Evolutionary conservation across 2,888 invertebrate species (phyloP).

Genomic region (Troilus luridus): DNA sequence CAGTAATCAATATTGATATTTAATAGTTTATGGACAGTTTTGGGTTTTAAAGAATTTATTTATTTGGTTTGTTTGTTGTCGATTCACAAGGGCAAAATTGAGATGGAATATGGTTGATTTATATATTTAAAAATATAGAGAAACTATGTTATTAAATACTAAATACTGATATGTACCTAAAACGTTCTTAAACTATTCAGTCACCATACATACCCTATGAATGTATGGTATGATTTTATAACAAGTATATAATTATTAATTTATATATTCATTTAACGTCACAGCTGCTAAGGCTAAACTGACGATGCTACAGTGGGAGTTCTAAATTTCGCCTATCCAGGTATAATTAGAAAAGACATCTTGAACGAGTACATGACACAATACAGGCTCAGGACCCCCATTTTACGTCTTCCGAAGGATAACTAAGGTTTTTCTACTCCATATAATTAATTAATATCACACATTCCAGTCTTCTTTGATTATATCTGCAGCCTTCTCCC

Average conservation of each 20-base stretch:
- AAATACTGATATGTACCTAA: background rate
- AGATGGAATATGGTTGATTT: background rate
- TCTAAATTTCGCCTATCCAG: too few relatives aligned
- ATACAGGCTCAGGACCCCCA: too few relatives aligned
- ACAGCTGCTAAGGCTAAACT: too few relatives aligned
- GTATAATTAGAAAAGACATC: too few relatives aligned
- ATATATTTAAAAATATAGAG: too few relatives aligned
- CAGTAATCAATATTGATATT: background rate
- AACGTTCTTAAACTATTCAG: background rate
- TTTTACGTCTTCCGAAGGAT: too few relatives aligned
- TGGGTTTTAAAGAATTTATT: background rate
- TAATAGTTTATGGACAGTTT: background rate
- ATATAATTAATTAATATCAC: background rate
- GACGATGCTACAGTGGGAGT: too few relatives aligned
- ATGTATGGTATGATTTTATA: background rate
- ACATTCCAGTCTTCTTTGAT: slow-evolving; percentile 66
- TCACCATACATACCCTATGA: background rate
- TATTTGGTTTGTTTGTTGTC: background rate
- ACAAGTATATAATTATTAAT: too few relatives aligned
- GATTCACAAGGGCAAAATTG: background rate
- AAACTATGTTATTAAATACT: background rate
- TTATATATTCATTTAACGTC: too few relatives aligned
- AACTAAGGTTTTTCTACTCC: too few relatives aligned
- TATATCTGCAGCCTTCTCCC: slow-evolving; percentile 73
- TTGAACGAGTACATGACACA: too few relatives aligned